These are phyloP conservation scores for Cyaniris semiargus DNA, from an alignment of 2,888 invertebrate genomes.

Conservation along the genomic window DNA sequence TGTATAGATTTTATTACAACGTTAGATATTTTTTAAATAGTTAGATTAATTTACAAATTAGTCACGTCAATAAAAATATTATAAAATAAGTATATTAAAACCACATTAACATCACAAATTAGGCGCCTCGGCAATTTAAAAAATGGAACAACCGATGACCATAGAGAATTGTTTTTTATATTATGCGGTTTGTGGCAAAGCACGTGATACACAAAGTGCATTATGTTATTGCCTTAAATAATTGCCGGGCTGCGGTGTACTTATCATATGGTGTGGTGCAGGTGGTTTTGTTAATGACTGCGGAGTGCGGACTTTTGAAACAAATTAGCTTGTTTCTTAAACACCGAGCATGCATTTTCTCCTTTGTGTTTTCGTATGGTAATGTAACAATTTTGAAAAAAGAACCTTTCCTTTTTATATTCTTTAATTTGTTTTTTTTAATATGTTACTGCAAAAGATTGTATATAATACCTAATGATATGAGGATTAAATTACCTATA, in stretches of 20 bases:
- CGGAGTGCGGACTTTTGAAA: constrained; percentile 21
- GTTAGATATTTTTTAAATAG: no score
- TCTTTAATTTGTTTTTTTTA: not conserved
- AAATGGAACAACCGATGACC: not conserved
- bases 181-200: constrained; percentile 15
- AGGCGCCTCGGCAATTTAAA: not conserved
- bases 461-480: not conserved
- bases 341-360: not conserved
- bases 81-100: no score
- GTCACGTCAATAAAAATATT: no score
- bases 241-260: constrained; percentile 24
- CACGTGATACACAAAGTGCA: constrained; percentile 13
- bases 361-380: constrained; percentile 19
- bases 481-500: no score
- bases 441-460: not conserved
- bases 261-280: constrained; percentile 24
- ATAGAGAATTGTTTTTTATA: not conserved
- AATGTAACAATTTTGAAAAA: constrained; percentile 13
- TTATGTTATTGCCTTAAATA: constrained; percentile 27
- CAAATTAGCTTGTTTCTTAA: constrained; percentile 27
- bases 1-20: no score
- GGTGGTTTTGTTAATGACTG: constrained; percentile 22
- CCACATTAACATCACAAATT: no score
- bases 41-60: no score
- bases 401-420: not conserved